Evolutionary conservation across 2,888 invertebrate species (phyloP), one percentile per base, ranked within the genome.

Genomic region (Petrophora chlorosata): DNA sequence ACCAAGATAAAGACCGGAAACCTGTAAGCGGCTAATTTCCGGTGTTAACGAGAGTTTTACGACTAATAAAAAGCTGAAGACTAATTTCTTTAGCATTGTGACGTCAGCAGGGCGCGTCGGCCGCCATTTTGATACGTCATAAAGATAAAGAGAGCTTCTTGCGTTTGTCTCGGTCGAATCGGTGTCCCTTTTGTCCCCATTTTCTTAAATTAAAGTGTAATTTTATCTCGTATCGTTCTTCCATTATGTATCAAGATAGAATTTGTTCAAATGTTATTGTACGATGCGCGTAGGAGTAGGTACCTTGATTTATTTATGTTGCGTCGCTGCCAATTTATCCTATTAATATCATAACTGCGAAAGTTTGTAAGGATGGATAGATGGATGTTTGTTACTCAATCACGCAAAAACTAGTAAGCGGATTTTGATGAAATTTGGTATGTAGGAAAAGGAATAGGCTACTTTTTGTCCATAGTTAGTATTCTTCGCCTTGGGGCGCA

Each of bases 141-240:
- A 69, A 66, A 71, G 73, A 73, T 74, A 76, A 69, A 60, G 35
- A 34, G 50, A 63, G 61, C 65, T 68, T 63, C 55, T 64, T 51
- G 36, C 61, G 56, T 49, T 54, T 42, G 46, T 36, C 43, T 35
- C 50, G 46, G 33, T 32, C 42, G 16, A 57, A 49, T n/a, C 44
- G 28, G 38, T 44, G 45, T 28, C 35, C 35, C 36, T 53, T 56
- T 56, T 55, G 56, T 48, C 44, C 39, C 26, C 49, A 39, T 54
- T 55, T 53, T 51, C 46, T 55, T 53, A 53, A 53, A 57, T 58
- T 56, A 57, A 34, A 38, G 42, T 45, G 39, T 50, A 43, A 53
- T 47, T 39, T 47, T 38, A 46, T 35, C 30, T 36, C n/a, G 25
- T 34, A 28, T 13, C 8, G 5, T 12, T 7, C 28, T 13, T 13